Evolutionary conservation across 1,140 invertebrate genomes (phyloP).

Genomic region (Bombus fervidus): DNA sequence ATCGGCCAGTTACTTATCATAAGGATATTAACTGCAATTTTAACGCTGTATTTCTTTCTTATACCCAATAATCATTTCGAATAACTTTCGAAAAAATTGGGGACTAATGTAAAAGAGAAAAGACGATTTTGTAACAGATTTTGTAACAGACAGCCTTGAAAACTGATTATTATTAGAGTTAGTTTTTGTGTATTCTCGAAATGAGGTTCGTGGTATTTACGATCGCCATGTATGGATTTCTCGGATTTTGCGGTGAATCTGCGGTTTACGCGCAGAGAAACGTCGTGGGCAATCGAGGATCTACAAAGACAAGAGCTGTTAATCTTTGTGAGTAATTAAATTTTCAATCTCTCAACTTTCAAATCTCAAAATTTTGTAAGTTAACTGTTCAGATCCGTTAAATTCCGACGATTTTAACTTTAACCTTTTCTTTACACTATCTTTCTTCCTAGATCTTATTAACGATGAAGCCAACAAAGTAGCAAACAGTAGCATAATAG

Average conservation of each 20-base stretch:
- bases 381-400: neutral
- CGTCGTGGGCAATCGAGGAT: neutral
- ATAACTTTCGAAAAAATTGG: neutral
- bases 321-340: conserved; percentile 38
- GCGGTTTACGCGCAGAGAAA: neutral
- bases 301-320: neutral
- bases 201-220: neutral
- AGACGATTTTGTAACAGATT: no score
- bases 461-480: conserved; percentile 72
- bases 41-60: neutral
- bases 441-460: conserved; percentile 73
- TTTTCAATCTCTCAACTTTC: neutral
- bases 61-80: neutral
- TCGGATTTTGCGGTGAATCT: neutral
- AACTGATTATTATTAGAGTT: neutral
- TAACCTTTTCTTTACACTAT: neutral
- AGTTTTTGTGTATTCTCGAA: neutral
- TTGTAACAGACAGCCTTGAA: neutral
- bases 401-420: neutral
- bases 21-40: neutral
- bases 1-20: neutral
- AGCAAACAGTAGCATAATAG: conserved; percentile 74
- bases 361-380: neutral
- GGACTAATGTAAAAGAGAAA: neutral
- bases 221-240: neutral